A percentile compares a stretch with the other conserved stretches of the same genome.
Evolutionary conservation across 2,888 invertebrate species (phyloP).

Genomic region (Xanthorhoe spadicearia): DNA sequence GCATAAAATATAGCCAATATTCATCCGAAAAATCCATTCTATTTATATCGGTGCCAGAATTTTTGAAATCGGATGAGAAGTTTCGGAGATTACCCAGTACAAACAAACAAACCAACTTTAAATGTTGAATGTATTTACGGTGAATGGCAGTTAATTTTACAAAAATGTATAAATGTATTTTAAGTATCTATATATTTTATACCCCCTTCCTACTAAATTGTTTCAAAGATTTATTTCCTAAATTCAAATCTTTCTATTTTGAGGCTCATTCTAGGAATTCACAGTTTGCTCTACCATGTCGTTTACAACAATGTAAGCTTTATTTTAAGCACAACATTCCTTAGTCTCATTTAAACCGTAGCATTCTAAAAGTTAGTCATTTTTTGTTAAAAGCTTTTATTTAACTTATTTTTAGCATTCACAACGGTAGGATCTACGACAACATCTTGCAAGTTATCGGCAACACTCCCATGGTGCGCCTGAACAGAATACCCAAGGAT

Average conservation of each 20-base stretch:
- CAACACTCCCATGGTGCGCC: conserved; percentile 90
- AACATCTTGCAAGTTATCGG: conserved; percentile 91
- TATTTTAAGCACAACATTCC: conserved; percentile 5
- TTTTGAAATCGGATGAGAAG: no score
- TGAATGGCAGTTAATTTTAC: no score
- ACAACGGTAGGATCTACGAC: conserved; percentile 74
- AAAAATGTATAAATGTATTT: no score
- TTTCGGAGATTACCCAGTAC: no score
- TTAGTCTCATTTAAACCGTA: not conserved
- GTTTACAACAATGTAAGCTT: conserved; percentile 1
- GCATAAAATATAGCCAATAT: no score
- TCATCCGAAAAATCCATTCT: no score
- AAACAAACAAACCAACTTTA: no score
- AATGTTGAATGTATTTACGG: no score
- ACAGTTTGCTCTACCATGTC: not conserved
- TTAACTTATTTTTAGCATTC: conserved; percentile 34
- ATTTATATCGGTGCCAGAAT: no score
- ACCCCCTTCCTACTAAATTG: not conserved
- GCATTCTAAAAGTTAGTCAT: not conserved
- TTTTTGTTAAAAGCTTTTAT: no score
- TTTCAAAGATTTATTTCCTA: not conserved
- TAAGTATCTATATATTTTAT: no score
- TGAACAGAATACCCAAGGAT: conserved; percentile 90
- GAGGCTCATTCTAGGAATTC: not conserved
- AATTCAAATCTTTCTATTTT: not conserved